Evolutionary conservation across 2,888 invertebrate species (phyloP).

Genomic region (Papilio demoleus): DNA sequence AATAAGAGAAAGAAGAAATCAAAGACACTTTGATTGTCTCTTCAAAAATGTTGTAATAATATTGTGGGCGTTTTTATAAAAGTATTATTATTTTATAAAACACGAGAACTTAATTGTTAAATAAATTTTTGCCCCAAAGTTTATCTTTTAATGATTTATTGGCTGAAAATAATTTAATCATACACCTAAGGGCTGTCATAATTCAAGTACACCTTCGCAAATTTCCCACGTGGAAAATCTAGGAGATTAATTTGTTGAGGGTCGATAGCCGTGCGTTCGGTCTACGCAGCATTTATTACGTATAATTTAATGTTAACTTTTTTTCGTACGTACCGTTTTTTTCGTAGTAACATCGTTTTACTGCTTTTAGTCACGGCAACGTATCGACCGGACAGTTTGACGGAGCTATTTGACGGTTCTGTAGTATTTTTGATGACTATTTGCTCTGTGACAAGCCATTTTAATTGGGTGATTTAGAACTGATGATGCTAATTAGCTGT

Average conservation of each 20-base stretch:
- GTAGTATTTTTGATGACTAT: conserved; percentile 45
- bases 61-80: too few species aligned
- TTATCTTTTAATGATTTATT: conserved; percentile 34
- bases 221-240: conserved; percentile 80
- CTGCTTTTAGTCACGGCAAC: conserved; percentile 75
- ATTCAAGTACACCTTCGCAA: conserved; percentile 51
- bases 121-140: too few species aligned
- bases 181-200: conserved; percentile 20
- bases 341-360: conserved; percentile 65
- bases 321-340: conserved; percentile 69
- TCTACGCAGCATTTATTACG: conserved; percentile 67
- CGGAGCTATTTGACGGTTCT: conserved; percentile 44
- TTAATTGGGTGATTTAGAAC: neutral
- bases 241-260: conserved; percentile 56
- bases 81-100: too few species aligned
- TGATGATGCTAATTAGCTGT: too few species aligned
- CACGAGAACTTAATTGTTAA: too few species aligned
- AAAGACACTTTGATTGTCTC: neutral
- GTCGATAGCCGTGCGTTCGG: conserved; percentile 69
- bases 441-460: conserved; percentile 30
- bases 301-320: conserved; percentile 79
- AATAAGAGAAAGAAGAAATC: neutral
- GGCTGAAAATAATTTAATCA: conserved; percentile 44
- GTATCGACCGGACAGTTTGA: conserved; percentile 68
- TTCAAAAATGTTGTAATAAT: neutral